Evolutionary conservation across 2,797 vertebrate genomes (phyloP), one percentile per base, ranked within the genome.

Genomic region (Aplochiton taeniatus): DNA sequence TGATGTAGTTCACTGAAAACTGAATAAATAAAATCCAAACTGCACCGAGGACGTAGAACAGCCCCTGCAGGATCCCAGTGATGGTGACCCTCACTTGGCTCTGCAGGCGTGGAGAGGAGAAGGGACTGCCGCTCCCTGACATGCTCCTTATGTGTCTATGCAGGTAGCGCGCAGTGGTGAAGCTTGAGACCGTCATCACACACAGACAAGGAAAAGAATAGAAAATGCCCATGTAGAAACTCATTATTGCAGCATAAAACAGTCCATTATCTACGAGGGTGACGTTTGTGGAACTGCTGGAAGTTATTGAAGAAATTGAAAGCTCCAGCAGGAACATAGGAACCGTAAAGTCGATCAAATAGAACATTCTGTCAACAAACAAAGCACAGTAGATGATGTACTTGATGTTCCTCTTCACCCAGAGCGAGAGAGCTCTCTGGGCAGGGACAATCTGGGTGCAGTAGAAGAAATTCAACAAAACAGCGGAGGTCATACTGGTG

Each of bases 401-500:
- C 68, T 41, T 75, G 18, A 86, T 76, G 66, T 84, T 86, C 45
- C 11, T 85, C 68, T 85, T 89, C 4, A 83, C n/a, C 81, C 77
- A 85, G 41, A 77, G 51, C 8, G 75, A 55, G 46, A 78, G 6
- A 11, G 68, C 57, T 42, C 0, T 1, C 42, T 60, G 66, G 12
- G 31, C 54, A 17, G 85, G 84, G n/a, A 89, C 83, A 11, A 89
- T 87, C 44, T 84, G 72, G 46, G 59, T 43, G 74, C 46, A 84
- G 63, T 77, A 87, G 76, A 74, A 85, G 20, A 89, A 71, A 67
- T 71, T 85, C 11, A 88, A 65, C 83, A 80, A 87, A 41, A 72
- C 65, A 7, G 61, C 74, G 9, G 58, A 52, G 0, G 62, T 74
- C 54, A 80, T 64, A 69, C 70, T 83, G 8, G 31, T 61, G 4